These are phyloP conservation scores for Oxycera nigricornis DNA, from an alignment of 2,888 invertebrate genomes.

Conservation along the genomic window DNA sequence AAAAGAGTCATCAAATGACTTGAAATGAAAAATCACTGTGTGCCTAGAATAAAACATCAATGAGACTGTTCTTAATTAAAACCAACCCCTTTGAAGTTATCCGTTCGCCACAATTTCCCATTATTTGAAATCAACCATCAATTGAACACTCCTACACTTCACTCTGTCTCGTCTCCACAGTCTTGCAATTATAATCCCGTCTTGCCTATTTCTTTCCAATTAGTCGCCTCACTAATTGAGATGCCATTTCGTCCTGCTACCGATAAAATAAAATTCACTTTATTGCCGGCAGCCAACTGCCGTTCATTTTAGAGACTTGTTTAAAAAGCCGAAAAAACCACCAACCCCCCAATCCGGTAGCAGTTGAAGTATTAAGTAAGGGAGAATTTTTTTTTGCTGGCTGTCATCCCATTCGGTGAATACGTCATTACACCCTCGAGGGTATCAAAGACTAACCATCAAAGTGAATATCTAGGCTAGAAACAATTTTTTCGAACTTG, in stretches of 20 bases:
- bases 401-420: not conserved
- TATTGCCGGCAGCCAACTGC: not conserved
- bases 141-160: not conserved
- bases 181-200: not conserved
- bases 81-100: conserved; percentile 19
- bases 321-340: conserved; percentile 22
- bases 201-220: conserved; percentile 27
- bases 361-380: not conserved
- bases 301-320: conserved; percentile 8
- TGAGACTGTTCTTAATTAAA: conserved; percentile 1
- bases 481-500: not conserved
- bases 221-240: conserved; percentile 39
- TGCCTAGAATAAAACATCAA: not conserved
- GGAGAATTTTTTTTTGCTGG: not conserved
- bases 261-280: not conserved
- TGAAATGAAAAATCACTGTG: no score
- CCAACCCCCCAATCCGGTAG: not conserved
- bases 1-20: no score
- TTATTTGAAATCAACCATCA: conserved; percentile 33
- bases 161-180: not conserved
- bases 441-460: conserved; percentile 32
- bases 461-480: conserved; percentile 5
- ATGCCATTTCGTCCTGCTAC: conserved; percentile 10
- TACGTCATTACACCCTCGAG: conserved; percentile 24
- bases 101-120: conserved; percentile 11